Evolutionary conservation across 1,140 invertebrate genomes (phyloP).

Genomic region (Dufourea novaeangliae): DNA sequence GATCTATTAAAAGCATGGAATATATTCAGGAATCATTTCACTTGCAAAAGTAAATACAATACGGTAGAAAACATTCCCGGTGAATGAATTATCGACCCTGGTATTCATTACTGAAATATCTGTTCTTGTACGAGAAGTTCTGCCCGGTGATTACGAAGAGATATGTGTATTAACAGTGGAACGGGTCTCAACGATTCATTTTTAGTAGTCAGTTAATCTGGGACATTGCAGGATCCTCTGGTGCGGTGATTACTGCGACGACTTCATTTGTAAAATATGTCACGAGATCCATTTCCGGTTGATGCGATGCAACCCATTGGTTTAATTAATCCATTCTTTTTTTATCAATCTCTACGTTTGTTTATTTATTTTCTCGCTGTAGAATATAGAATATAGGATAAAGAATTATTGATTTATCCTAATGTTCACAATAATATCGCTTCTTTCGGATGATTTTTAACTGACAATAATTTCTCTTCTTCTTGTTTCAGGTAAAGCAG

Average conservation of each 20-base stretch:
- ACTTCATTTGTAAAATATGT: too few relatives aligned
- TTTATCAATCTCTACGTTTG: too few relatives aligned
- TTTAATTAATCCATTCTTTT: too few relatives aligned
- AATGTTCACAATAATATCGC: too few relatives aligned
- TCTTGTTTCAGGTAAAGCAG: constrained; percentile 87
- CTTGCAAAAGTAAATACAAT: neutral
- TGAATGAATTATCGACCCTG: neutral
- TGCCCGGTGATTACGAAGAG: neutral
- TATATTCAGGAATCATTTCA: neutral
- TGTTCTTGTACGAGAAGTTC: neutral
- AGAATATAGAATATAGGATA: too few relatives aligned
- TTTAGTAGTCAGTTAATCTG: neutral
- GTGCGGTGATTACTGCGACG: too few relatives aligned
- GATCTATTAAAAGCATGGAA: neutral
- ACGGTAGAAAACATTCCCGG: neutral
- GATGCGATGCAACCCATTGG: too few relatives aligned
- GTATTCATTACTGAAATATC: neutral
- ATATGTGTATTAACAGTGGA: neutral
- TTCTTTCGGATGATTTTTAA: neutral
- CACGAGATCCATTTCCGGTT: too few relatives aligned
- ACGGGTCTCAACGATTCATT: neutral
- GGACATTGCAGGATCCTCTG: too few relatives aligned
- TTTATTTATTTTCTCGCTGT: too few relatives aligned
- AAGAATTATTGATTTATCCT: too few relatives aligned
- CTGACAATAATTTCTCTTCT: neutral